These are phyloP conservation scores for Drosophila parabipectinata DNA, from an alignment of 1,140 invertebrate species.

Conservation along the genomic window DNA sequence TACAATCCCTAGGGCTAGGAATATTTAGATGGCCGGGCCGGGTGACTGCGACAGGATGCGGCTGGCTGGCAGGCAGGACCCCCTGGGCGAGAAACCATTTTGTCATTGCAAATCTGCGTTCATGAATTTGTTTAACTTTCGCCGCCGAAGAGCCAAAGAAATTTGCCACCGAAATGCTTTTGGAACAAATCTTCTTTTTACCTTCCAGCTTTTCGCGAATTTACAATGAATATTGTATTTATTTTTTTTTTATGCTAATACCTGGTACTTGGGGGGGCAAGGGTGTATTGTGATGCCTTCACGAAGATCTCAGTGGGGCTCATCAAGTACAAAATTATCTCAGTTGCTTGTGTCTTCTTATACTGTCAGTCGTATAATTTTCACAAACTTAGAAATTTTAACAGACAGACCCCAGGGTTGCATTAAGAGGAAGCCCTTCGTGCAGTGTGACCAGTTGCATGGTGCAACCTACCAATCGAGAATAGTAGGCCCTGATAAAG, in stretches of 20 bases:
- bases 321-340: no score
- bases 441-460: no score
- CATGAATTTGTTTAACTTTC: constrained; percentile 25
- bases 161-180: not conserved
- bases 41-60: not conserved
- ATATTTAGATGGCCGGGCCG: not conserved
- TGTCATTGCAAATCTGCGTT: constrained; percentile 55
- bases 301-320: no score
- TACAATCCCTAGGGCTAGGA: constrained; percentile 5
- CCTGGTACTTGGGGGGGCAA: not conserved
- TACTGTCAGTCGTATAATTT: no score
- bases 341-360: no score
- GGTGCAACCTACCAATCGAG: no score
- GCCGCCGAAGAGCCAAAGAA: constrained; percentile 2
- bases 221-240: constrained; percentile 12
- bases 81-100: constrained; percentile 40
- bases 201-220: constrained; percentile 9
- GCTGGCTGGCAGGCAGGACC: not conserved
- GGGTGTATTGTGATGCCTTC: no score
- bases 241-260: not conserved
- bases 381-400: no score
- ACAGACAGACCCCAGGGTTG: no score
- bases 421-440: no score
- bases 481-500: no score
- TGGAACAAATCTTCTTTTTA: not conserved